phyloP scores from a whole-genome alignment of 2,113 vertebrate species.

The Pantherophis guttatus region DNA sequence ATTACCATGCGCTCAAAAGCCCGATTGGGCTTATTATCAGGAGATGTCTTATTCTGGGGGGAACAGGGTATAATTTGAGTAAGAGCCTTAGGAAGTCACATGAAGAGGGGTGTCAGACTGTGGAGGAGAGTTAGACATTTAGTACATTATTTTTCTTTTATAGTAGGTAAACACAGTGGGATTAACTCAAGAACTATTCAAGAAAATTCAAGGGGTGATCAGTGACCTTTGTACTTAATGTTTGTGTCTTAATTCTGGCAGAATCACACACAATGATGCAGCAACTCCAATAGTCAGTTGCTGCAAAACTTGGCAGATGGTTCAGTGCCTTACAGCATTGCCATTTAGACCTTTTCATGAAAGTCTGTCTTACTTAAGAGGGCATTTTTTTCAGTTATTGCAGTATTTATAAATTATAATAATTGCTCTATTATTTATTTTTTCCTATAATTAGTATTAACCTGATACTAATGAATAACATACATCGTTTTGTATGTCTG shows the following conservation, averaged over 20 bases:
- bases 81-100: background rate
- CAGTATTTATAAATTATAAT: background rate
- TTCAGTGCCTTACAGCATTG: background rate
- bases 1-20: too few relatives aligned
- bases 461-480: background rate
- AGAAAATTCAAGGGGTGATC: constrained; percentile 6
- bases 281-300: background rate
- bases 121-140: background rate
- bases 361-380: background rate
- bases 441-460: background rate
- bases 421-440: background rate
- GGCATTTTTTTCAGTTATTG: background rate
- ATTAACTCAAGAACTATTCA: background rate
- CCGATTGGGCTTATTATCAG: too few relatives aligned
- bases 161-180: background rate
- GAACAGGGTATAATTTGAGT: background rate
- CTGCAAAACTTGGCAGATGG: background rate
- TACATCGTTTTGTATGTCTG: background rate
- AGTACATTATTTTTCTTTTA: background rate
- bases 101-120: background rate
- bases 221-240: background rate
- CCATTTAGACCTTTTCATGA: background rate
- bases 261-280: background rate
- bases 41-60: too few relatives aligned
- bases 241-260: background rate